Percentiles rank a stretch among this genome's conserved stretches.
Evolutionary conservation across 2,113 vertebrate genomes (phyloP).

Genomic region (Argyrosomus japonicus): DNA sequence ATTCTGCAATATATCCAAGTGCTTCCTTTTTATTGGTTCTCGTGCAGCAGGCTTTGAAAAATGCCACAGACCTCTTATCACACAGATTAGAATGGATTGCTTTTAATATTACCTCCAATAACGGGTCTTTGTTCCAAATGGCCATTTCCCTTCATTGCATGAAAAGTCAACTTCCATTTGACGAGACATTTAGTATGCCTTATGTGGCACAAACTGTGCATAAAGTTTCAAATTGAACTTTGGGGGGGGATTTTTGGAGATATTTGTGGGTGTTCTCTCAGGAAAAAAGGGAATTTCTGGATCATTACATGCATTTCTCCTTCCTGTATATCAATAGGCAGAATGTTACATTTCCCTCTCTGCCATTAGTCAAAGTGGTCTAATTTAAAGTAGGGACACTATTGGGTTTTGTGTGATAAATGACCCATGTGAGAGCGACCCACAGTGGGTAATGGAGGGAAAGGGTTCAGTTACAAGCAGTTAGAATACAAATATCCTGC

Average conservation of each 20-base stretch:
- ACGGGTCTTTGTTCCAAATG: constrained; percentile 67
- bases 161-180: constrained; percentile 74
- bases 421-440: constrained; percentile 49
- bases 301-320: constrained; percentile 53
- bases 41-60: constrained; percentile 60
- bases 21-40: constrained; percentile 63
- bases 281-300: constrained; percentile 49
- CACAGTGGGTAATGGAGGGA: constrained; percentile 54
- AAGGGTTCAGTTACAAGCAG: constrained; percentile 53
- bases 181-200: constrained; percentile 67
- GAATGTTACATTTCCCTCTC: constrained; percentile 51
- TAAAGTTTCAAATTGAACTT: constrained; percentile 71
- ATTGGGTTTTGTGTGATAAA: constrained; percentile 72
- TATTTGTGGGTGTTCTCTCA: constrained; percentile 41
- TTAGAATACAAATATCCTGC: constrained; percentile 58
- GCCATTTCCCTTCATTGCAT: constrained; percentile 63
- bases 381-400: constrained; percentile 70
- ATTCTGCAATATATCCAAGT: constrained; percentile 68
- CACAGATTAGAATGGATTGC: constrained; percentile 78
- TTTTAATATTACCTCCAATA: constrained; percentile 77
- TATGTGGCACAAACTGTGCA: constrained; percentile 53
- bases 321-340: constrained; percentile 46
- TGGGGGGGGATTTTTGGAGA: neutral
- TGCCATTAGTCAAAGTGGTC: constrained; percentile 67
- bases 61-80: constrained; percentile 58